A percentile compares a stretch with the other conserved stretches of the same genome.
Evolutionary conservation across 2,888 invertebrate genomes (phyloP).

Genomic region (Chymomyza amoena): DNA sequence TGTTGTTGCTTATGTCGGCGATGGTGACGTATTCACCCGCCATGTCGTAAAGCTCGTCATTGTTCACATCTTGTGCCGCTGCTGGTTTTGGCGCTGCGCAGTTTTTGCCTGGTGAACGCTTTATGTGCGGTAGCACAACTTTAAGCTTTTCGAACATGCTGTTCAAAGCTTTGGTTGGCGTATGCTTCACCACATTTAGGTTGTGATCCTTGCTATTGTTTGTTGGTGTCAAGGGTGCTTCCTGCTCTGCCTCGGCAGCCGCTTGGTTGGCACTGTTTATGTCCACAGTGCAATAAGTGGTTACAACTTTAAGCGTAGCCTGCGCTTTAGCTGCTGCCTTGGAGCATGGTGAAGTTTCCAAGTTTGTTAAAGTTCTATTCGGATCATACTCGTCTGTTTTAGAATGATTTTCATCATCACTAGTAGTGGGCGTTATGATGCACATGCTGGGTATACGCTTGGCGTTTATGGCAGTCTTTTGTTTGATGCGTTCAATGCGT

Average conservation of each 20-base stretch:
- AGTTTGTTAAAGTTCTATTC: constrained; percentile 77
- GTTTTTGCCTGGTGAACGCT: constrained; percentile 81
- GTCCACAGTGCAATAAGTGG: constrained; percentile 43
- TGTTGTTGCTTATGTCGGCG: constrained; percentile 89
- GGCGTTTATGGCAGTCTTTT: constrained; percentile 91
- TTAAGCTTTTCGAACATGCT: constrained; percentile 86
- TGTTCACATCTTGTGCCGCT: constrained; percentile 78
- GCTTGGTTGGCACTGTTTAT: constrained; percentile 6
- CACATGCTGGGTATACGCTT: constrained; percentile 95
- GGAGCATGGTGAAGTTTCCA: constrained; percentile 79
- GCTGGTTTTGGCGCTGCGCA: constrained; percentile 62
- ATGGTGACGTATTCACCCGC: constrained; percentile 91
- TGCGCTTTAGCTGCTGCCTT: constrained; percentile 22
- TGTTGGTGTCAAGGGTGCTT: constrained; percentile 68
- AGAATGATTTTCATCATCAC: constrained; percentile 84
- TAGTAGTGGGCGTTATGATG: constrained; percentile 92
- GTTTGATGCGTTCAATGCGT: constrained; percentile 89
- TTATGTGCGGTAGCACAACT: constrained; percentile 82
- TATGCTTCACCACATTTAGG: constrained; percentile 75
- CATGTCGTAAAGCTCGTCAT: constrained; percentile 76
- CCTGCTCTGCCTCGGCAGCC: constrained; percentile 45
- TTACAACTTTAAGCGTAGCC: constrained; percentile 33
- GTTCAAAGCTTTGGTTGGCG: constrained; percentile 81
- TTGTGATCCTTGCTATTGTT: constrained; percentile 74
- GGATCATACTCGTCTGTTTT: constrained; percentile 53